Evolutionary conservation across 2,888 invertebrate genomes (phyloP), one percentile per base, ranked within the genome.

Genomic region (Taenaris catops): DNA sequence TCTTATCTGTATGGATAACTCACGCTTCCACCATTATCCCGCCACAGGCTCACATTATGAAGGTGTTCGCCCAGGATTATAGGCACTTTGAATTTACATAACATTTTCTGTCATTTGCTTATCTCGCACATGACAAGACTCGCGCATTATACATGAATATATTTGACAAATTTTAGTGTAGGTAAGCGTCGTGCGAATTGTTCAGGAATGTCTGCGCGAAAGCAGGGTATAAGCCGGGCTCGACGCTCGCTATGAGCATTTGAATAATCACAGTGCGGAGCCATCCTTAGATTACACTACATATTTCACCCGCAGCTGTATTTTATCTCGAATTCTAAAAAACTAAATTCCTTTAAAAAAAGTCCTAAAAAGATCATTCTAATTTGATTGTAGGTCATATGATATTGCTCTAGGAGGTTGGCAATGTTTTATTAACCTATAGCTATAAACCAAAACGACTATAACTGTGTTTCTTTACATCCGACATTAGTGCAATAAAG

Each of bases 51-150:
- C 58, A 64, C 64, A 67, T 74, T 75, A 74, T 64, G 65, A 66
- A 71, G 64, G 69, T 67, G 68, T 71, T 72, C 71, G 65, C 66
- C 59, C 64, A 64, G 71, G 69, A 78, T 74, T 75, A 80, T 73
- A 62, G 73, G 68, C 65, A 65, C 67, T 69, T 70, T 62, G 67
- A 71, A 84, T 83, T 81, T 73, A 79, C 79, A 83, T 81, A 79
- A 74, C 81, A 78, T 81, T 79, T 83, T 80, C 72, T 76, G 76
- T 83, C 78, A 80, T 83, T 84, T 75, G 78, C 81, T 83, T 83
- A 83, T 83, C 83, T 74, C 61, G 71, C 71, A 74, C 72, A 70
- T 81, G 81, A 79, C 78, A 78, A 73, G 67, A 69, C 70, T 69
- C 62, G 76, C 71, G 69, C 72, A 80, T 78, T 74, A 76, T 64